These are phyloP conservation scores for Trachelus stipa DNA, from an alignment of 2,888 invertebrate genomes.

Conservation along the genomic window DNA sequence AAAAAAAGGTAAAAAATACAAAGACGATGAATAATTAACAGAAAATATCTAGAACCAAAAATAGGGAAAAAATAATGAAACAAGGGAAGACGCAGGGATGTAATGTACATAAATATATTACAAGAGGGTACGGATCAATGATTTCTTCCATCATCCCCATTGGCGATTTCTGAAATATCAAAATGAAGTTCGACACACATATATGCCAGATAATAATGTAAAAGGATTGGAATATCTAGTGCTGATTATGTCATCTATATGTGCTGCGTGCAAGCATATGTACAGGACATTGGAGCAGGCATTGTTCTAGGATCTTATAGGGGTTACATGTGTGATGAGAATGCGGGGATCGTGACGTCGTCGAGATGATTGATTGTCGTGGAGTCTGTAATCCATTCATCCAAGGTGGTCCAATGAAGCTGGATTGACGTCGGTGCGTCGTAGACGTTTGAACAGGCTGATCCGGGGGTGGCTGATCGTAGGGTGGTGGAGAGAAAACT, in stretches of 20 bases:
- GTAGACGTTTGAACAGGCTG: conserved; percentile 45
- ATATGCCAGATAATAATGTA: neutral
- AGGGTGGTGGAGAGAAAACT: conserved; percentile 86
- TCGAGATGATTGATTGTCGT: conserved; percentile 81
- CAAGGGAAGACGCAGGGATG: conserved; percentile 13
- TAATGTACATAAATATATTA: conserved; percentile 35
- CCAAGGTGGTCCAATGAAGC: conserved; percentile 70
- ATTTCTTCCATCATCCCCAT: neutral
- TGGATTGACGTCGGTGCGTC: conserved; percentile 61
- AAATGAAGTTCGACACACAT: neutral
- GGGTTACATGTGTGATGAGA: conserved; percentile 93
- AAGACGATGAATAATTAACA: neutral
- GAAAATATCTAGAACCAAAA: conserved; percentile 23
- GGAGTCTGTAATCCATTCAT: conserved; percentile 70
- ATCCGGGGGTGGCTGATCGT: conserved; percentile 62
- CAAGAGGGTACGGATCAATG: conserved; percentile 30
- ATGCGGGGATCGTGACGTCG: conserved; percentile 79
- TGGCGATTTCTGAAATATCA: neutral
- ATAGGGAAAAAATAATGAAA: conserved; percentile 32
- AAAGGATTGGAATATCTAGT: neutral
- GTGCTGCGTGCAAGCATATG: conserved; percentile 50
- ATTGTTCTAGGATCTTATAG: conserved; percentile 17
- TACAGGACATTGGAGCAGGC: conserved; percentile 47
- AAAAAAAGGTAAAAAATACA: conserved; percentile 37
- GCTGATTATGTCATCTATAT: conserved; percentile 18